Evolutionary conservation across 2,113 vertebrate species (phyloP).

Genomic region (Microcebus ravelobensis): DNA sequence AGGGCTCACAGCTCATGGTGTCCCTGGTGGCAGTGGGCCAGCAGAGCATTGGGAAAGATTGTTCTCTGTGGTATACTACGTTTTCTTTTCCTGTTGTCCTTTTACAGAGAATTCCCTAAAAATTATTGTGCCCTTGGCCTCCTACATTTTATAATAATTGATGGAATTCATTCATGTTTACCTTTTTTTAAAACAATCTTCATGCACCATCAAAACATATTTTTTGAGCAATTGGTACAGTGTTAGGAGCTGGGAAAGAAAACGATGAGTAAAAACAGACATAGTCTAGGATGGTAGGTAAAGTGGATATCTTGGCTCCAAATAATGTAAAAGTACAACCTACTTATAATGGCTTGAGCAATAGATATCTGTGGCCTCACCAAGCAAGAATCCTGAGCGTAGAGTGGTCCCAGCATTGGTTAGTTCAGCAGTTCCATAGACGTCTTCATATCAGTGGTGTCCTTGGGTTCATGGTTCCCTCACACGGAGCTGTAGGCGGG

Average conservation of each 20-base stretch:
- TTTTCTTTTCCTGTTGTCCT: neutral
- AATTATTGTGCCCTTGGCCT: neutral
- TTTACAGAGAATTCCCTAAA: neutral
- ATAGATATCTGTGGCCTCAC: neutral
- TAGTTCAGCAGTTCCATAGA: conserved; percentile 17
- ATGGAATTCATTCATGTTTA: neutral
- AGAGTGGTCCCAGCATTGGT: neutral
- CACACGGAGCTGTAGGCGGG: neutral
- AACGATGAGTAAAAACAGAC: neutral
- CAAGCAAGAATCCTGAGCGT: neutral
- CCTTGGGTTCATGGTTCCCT: neutral
- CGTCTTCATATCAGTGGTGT: neutral
- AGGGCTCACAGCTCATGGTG: neutral
- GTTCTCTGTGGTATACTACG: neutral
- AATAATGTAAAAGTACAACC: neutral
- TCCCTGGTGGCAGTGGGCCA: neutral
- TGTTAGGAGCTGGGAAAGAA: neutral
- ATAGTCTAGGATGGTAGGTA: neutral
- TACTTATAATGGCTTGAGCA: neutral
- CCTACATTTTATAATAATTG: neutral
- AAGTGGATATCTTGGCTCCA: neutral
- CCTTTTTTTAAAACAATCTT: neutral
- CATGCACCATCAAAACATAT: neutral
- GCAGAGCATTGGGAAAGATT: neutral
- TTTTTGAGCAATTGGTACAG: neutral